phyloP scores from a whole-genome alignment of 2,888 invertebrate genomes.

The Ormyrus nitidulus region DNA sequence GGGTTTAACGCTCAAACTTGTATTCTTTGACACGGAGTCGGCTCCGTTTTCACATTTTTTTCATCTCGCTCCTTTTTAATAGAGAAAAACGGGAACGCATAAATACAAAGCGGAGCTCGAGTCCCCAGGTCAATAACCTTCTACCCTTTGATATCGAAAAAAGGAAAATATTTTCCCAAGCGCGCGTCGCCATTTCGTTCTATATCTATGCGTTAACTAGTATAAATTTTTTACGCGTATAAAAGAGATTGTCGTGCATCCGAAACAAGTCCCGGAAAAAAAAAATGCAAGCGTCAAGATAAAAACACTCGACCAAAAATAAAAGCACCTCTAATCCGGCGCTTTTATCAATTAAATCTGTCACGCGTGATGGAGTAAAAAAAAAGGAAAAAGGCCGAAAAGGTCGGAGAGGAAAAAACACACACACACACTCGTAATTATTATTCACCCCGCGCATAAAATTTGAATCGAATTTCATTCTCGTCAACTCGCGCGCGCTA shows the following conservation, averaged over 20 bases:
- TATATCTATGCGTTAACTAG: neutral
- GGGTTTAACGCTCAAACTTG: slow-evolving; percentile 41
- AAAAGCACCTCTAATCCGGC: neutral
- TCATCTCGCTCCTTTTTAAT: neutral
- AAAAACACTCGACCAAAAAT: slow-evolving; percentile 7
- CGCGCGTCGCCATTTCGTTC: neutral
- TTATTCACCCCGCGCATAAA: slow-evolving; percentile 52
- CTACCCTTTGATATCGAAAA: slow-evolving; percentile 19
- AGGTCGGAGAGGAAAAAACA: slow-evolving; percentile 21
- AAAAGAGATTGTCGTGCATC: slow-evolving; percentile 8
- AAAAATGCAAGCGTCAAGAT: neutral
- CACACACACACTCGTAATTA: slow-evolving; percentile 21
- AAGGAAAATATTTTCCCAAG: slow-evolving; percentile 19
- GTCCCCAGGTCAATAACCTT: slow-evolving; percentile 25
- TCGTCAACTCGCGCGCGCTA: slow-evolving; percentile 3
- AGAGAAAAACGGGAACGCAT: slow-evolving; percentile 5
- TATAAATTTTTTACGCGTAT: neutral
- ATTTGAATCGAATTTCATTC: slow-evolving; percentile 45
- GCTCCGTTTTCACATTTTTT: slow-evolving; percentile 2
- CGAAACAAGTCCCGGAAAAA: neutral
- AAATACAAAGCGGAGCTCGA: slow-evolving; percentile 10
- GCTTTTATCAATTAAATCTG: slow-evolving; percentile 43
- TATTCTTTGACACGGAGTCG: slow-evolving; percentile 44
- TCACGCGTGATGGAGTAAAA: neutral
- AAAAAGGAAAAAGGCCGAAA: neutral